Base-by-base conservation (phyloP, 2,888 invertebrate species). In the Chloroclystis v-ata region DNA sequence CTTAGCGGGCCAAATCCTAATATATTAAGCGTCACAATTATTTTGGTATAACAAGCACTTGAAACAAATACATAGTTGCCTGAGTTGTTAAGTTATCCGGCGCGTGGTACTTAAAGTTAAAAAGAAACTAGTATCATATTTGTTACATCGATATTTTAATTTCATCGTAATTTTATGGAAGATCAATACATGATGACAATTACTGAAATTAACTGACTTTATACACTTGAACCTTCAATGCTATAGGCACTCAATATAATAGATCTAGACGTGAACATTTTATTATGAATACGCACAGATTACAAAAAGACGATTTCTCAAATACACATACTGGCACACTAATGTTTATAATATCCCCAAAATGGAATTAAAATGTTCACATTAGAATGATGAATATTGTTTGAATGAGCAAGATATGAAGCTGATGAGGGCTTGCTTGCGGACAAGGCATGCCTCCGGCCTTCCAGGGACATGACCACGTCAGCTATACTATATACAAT, bases 81-180 rank as follows among this genome's bases (percentile, higher is more conserved):
- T n/a, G n/a, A n/a, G n/a, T n/a, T n/a, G n/a, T n/a, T n/a, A n/a
- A n/a, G n/a, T n/a, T n/a, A n/a, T n/a, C n/a, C n/a, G 20, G 20
- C 20, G 20, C 20, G 2, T 20, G 5, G n/a, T n/a, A 16, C 32
- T 11, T 35, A 24, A 35, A 35, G 14, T n/a, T 39, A 30, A 70
- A 83, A 82, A 79, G 65, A 79, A 86, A 84, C 78, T 70, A 82
- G 73, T 67, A 53, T 55, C 65, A 51, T 79, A 80, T 79, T 59
- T 85, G 82, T 86, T 87, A 87, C 87, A 87, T 87, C 87, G 76
- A 87, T 86, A 87, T 82, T 83, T 87, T 86, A 86, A 86, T 87
- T 86, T 86, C 85, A 84, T 85, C 85, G 82, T 87, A 87, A 85
- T 84, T 83, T 86, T 87, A 87, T 87, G 87, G 87, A 87, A 86